These are phyloP conservation scores for Hephaestus fuliginosus DNA, from an alignment of 2,797 vertebrate species.

Conservation along the genomic window DNA sequence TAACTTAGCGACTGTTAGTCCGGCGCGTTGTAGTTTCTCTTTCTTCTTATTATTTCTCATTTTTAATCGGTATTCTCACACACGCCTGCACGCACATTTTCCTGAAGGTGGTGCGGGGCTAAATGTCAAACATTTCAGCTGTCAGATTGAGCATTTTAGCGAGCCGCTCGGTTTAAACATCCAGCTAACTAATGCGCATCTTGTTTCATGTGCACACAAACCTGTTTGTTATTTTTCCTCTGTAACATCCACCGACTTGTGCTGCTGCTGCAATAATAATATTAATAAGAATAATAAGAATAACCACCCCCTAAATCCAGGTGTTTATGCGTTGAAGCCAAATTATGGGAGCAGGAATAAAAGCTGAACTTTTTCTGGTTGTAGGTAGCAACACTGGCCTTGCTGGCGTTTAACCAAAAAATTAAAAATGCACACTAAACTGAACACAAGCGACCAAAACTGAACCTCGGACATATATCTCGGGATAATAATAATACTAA, in stretches of 20 bases:
- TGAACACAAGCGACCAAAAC: conserved; percentile 72
- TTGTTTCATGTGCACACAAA: conserved; percentile 66
- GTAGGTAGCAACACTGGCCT: conserved; percentile 79
- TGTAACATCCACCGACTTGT: conserved; percentile 25
- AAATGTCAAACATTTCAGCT: conserved; percentile 50
- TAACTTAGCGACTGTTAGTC: conserved; percentile 75
- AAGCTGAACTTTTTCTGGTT: conserved; percentile 73
- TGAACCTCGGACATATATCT: conserved; percentile 47
- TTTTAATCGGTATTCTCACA: background rate
- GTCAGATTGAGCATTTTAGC: conserved; percentile 48
- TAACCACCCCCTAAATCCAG: too few species aligned
- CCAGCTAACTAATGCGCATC: conserved; percentile 78
- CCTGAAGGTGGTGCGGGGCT: conserved; percentile 14
- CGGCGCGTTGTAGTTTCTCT: too few species aligned
- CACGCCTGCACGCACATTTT: conserved; percentile 10
- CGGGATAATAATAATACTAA: background rate
- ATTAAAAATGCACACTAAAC: conserved; percentile 81
- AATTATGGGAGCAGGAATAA: conserved; percentile 68
- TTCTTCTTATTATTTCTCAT: too few species aligned
- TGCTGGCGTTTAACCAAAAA: conserved; percentile 78
- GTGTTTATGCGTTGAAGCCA: conserved; percentile 40
- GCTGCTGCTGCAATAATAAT: background rate
- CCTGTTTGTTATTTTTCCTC: conserved; percentile 54
- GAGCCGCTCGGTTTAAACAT: conserved; percentile 59
- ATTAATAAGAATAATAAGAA: too few species aligned